phyloP scores from a whole-genome alignment of 2,888 invertebrate species.

The Holacanthella duospinosa region DNA sequence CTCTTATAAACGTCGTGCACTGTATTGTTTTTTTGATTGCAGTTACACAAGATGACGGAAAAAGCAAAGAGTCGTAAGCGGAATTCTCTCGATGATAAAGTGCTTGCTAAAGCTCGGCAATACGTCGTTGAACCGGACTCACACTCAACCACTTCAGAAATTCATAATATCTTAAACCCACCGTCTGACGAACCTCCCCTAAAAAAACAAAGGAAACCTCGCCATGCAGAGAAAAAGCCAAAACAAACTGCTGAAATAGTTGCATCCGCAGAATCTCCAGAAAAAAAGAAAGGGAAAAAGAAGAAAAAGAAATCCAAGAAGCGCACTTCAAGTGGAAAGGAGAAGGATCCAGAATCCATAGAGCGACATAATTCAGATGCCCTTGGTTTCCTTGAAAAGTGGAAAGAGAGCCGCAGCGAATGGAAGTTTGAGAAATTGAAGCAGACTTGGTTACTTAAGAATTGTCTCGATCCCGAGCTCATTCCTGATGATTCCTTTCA shows the following conservation, averaged over 20 bases:
- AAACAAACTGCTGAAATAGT: background rate
- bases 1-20: background rate
- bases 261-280: background rate
- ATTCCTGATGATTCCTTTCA: conserved; percentile 51
- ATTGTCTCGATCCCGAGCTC: conserved; percentile 39
- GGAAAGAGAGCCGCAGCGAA: conserved; percentile 57
- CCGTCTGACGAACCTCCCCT: background rate
- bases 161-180: background rate
- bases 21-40: background rate
- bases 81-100: background rate
- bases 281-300: conserved; percentile 15
- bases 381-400: conserved; percentile 43
- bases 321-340: background rate
- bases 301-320: conserved; percentile 8
- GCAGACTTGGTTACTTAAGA: conserved; percentile 64
- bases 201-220: background rate
- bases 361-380: conserved; percentile 19
- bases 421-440: conserved; percentile 73
- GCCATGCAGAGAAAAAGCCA: background rate
- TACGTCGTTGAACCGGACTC: background rate
- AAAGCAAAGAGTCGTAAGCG: background rate
- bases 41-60: background rate
- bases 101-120: background rate
- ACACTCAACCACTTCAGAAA: background rate
- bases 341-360: conserved; percentile 13